Base-by-base conservation (phyloP, 2,888 invertebrate genomes). In the Acrocyrtus sp. region DNA sequence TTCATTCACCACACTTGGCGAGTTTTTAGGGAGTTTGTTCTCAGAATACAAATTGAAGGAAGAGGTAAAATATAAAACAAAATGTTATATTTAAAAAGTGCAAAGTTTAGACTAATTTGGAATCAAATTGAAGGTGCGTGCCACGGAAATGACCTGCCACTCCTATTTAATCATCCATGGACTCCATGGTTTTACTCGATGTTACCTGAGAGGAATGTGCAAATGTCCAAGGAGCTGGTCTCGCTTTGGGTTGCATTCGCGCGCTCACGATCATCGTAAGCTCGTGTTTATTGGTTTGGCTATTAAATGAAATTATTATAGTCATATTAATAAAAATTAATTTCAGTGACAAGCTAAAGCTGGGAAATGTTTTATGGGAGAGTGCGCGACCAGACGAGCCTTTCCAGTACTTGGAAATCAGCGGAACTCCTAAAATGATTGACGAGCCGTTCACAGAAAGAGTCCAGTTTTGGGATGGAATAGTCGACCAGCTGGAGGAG, bases 401-500 rank as follows among this genome's bases (percentile, higher is more conserved):
- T 1, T 51, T 74, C 0, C 45, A 65, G 24, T 79, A 75, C 43
- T 39, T 79, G 41, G 62, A 74, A 56, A 72, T 79, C n/a, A 65
- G 76, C 34, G 60, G 41, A n/a, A 60, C 56, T 34, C 70, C 78
- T 3, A 48, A 45, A 6, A 74, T 79, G 67, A 76, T 78, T 43
- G 69, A 74, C 6, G 78, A 79, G 19, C 79, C 79, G 0, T 79
- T 73, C 22, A 34, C 53, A 8, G 62, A 73, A n/a, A 26, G 78
- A 51, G 73, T 78, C 6, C 56, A 72, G 6, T 79, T 79, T 51
- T 79, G 79, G 79, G 67, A 76, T 15, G 60, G 72, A 15, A 62
- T 72, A 12, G 43, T 74, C 21, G 57, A 68, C 43, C 45, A 63
- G 15, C 58, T 61, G n/a, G 12, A 70, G 43, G 63, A 67, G 24